Evolutionary conservation across 2,797 vertebrate species (phyloP), one percentile per base, ranked within the genome.

Genomic region (Tapera naevia): DNA sequence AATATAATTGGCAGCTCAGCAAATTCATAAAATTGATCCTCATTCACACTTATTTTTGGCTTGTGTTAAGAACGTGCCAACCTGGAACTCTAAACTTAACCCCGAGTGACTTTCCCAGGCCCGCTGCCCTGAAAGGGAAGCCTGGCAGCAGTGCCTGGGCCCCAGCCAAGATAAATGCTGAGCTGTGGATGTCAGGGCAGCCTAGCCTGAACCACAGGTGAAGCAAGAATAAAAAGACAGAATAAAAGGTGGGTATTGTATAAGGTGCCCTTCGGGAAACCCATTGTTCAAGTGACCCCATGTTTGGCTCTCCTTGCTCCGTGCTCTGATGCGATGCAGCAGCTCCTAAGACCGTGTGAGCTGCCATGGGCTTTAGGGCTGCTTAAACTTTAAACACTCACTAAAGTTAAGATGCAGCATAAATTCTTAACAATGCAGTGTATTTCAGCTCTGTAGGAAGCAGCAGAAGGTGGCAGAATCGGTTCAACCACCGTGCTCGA

Each of bases 1-100:
- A 97, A 95, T 96, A 95, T 93, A 96, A 94, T 93, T 96, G 94
- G 95, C 95, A 97, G 95, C 96, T 96, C 95, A 97, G 95, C 96
- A 95, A 91, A 95, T 97, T 95, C 95, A 94, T 95, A 93, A 95
- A 92, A 95, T 97, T 94, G 96, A 96, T 97, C 92, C 81, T 86
- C 91, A 85, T 97, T 97, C 95, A 95, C 95, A 95, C 94, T 96
- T 96, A 81, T 94, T 94, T 94, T 97, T 96, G 94, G 94, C 95
- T 94, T 80, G 83, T 4, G 5, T 93, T 94, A 95, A 96, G 94
- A 95, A 95, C 76, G 95, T 95, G 94, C 94, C 95, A 96, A 94
- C 92, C 94, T 96, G 91, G 94, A 96, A 92, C 91, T 89, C 95
- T 96, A 91, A 95, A 96, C 93, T 96, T 95, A 88, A 94, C 92